A percentile compares a stretch with the other conserved stretches of the same genome.
These are phyloP conservation scores for Periphyllus acericola DNA, from an alignment of 2,888 invertebrate species.

Conservation along the genomic window DNA sequence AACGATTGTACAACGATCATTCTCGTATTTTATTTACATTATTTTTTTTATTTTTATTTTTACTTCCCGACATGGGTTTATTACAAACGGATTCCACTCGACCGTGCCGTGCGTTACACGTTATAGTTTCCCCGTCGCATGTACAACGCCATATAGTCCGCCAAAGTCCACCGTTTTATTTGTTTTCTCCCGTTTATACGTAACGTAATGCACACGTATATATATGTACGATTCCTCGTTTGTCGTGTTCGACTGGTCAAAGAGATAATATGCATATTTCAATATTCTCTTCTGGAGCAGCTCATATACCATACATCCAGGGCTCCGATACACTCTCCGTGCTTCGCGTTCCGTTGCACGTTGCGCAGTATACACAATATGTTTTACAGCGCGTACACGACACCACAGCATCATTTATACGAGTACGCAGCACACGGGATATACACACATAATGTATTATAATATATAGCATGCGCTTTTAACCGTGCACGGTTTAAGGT, in stretches of 20 bases:
- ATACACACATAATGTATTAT: background rate
- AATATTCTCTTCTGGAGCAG: background rate
- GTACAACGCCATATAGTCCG: background rate
- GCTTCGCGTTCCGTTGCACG: background rate
- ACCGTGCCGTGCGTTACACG: background rate
- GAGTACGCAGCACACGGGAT: too few relatives aligned
- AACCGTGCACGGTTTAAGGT: background rate
- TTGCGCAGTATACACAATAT: too few relatives aligned
- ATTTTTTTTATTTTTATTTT: background rate
- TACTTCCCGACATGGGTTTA: background rate
- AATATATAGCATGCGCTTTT: background rate
- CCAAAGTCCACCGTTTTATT: background rate
- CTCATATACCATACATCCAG: background rate
- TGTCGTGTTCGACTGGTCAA: background rate
- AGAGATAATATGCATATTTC: background rate
- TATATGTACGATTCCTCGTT: background rate
- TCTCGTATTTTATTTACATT: conserved; percentile 31
- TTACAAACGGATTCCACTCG: conserved; percentile 16
- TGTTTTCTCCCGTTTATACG: background rate
- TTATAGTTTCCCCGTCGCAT: conserved; percentile 2
- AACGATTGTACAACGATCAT: conserved; percentile 10
- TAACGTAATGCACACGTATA: background rate
- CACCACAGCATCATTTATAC: background rate
- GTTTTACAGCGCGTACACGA: background rate
- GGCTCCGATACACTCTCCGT: background rate